phyloP scores from a whole-genome alignment of 2,113 vertebrate genomes.

The Microcebus griseorufus region DNA sequence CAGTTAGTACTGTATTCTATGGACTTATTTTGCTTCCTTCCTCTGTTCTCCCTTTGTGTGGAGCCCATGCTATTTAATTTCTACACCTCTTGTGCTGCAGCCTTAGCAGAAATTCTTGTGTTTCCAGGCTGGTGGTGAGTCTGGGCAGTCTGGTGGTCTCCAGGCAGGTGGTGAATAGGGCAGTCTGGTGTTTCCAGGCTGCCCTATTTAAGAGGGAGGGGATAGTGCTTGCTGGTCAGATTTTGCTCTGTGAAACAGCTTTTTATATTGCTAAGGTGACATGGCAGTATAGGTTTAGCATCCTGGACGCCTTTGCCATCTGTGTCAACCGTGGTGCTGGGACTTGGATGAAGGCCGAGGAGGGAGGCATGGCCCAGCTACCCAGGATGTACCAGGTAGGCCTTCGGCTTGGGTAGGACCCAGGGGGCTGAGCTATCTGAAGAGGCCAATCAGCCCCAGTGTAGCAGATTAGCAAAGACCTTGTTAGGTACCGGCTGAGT shows the following conservation, averaged over 20 bases:
- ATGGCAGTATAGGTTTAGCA: neutral
- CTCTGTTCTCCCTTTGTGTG: neutral
- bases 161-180: neutral
- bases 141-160: no score
- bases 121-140: neutral
- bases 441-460: neutral
- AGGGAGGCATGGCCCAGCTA: neutral
- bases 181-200: neutral
- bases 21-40: neutral
- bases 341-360: neutral
- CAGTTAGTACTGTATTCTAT: neutral
- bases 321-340: neutral
- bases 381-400: neutral
- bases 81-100: neutral
- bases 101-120: neutral
- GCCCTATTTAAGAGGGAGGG: neutral
- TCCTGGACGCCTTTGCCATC: neutral
- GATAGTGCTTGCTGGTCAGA: neutral
- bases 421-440: neutral
- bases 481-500: neutral
- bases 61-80: neutral
- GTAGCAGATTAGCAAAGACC: neutral
- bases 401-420: neutral
- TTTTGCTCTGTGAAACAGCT: neutral
- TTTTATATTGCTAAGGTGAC: neutral